These are phyloP conservation scores for Phainopepla nitens DNA, from an alignment of 2,113 vertebrate genomes.

Conservation along the genomic window DNA sequence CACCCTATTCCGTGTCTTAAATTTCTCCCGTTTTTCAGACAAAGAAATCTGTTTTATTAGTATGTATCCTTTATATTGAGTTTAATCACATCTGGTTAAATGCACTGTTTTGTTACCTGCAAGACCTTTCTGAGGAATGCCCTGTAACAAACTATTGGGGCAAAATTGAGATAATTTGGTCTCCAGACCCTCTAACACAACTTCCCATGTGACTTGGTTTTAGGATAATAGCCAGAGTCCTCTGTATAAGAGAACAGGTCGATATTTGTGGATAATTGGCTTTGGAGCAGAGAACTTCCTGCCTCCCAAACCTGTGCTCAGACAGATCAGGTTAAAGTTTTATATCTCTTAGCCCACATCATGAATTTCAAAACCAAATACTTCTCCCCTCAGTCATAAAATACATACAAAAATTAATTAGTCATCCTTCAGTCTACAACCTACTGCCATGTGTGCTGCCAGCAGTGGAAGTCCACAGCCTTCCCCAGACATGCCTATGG, in stretches of 20 bases:
- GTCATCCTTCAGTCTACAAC: not conserved
- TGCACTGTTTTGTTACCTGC: not conserved
- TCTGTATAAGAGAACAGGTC: not conserved
- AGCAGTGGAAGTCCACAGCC: not conserved
- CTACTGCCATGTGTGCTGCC: not conserved
- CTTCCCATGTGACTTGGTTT: not conserved
- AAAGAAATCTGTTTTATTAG: constrained; percentile 35
- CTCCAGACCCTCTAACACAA: not conserved
- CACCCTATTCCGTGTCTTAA: constrained; percentile 17
- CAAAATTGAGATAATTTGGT: not conserved
- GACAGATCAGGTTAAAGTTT: not conserved
- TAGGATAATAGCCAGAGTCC: not conserved
- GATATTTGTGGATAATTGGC: constrained; percentile 9
- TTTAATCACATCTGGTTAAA: constrained; percentile 27
- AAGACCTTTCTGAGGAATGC: not conserved
- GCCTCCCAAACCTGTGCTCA: not conserved
- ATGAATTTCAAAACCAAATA: not conserved
- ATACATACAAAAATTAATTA: not conserved
- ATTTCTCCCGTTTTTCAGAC: constrained; percentile 2
- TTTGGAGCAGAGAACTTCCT: not conserved
- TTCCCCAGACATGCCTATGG: not conserved
- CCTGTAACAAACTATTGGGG: not conserved
- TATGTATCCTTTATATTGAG: not conserved
- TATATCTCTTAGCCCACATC: not conserved
- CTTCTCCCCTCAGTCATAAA: not conserved